A percentile compares a stretch with the other conserved stretches of the same genome.
Evolutionary conservation across 1,140 invertebrate species (phyloP).

Genomic region (Oncopodura yosiiana): DNA sequence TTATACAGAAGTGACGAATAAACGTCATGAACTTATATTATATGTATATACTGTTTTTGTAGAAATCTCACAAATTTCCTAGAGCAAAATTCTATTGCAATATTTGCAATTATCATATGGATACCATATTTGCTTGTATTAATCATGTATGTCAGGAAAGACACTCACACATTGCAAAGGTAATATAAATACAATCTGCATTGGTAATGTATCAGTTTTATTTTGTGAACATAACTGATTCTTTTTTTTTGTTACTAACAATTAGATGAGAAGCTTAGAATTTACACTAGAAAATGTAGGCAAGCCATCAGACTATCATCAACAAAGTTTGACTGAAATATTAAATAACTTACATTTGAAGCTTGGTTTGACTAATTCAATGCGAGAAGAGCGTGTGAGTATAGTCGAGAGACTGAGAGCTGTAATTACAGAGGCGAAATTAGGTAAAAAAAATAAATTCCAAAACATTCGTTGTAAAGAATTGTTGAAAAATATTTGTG

Average conservation of each 20-base stretch:
- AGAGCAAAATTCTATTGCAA: constrained; percentile 29
- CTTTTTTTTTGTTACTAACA: background rate
- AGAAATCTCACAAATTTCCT: constrained; percentile 32
- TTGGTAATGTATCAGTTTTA: background rate
- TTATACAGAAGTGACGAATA: no score
- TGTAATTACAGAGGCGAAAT: background rate
- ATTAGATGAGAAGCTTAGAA: constrained; percentile 19
- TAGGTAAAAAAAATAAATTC: background rate
- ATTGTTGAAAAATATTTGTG: background rate
- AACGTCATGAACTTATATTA: no score
- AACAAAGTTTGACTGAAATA: constrained; percentile 9
- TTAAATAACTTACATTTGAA: constrained; percentile 6
- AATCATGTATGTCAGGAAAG: constrained; percentile 21
- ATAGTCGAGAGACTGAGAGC: constrained; percentile 7
- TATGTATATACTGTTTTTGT: constrained; percentile 4
- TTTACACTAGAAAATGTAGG: constrained; percentile 7
- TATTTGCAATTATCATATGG: constrained; percentile 33
- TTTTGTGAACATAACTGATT: background rate
- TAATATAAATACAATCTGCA: constrained; percentile 3
- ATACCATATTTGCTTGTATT: constrained; percentile 13
- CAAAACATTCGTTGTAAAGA: background rate
- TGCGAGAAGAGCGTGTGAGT: constrained; percentile 4
- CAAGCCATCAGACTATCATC: constrained; percentile 9
- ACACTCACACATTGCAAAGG: constrained; percentile 14
- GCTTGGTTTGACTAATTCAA: constrained; percentile 16